A percentile compares a stretch with the other conserved stretches of the same genome.
These are phyloP conservation scores for Telmatochromis brichardi DNA, from an alignment of 2,113 vertebrate species.

Conservation along the genomic window DNA sequence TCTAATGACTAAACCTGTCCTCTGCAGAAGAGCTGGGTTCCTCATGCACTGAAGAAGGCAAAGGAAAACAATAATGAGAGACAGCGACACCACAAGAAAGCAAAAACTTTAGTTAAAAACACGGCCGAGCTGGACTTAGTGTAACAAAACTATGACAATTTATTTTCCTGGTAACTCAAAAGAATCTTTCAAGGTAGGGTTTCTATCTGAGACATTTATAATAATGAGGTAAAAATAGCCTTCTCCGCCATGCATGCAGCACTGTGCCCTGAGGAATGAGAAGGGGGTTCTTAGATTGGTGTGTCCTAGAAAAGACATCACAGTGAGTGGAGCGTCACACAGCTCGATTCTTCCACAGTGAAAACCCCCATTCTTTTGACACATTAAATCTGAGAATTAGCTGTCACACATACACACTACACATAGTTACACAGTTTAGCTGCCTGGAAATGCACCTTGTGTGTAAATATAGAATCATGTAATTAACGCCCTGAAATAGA, in stretches of 20 bases:
- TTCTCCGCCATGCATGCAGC: neutral
- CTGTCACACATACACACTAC: neutral
- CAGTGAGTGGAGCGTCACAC: neutral
- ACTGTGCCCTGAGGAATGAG: constrained; percentile 16
- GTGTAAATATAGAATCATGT: neutral
- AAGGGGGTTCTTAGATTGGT: constrained; percentile 25
- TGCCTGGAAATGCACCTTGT: neutral
- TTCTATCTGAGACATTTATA: constrained; percentile 29
- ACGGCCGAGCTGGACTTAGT: neutral
- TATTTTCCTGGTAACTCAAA: neutral
- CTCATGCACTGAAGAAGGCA: constrained; percentile 67
- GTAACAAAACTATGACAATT: neutral
- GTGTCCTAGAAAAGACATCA: constrained; percentile 49
- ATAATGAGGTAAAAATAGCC: constrained; percentile 46
- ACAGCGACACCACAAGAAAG: neutral
- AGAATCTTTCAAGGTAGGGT: neutral
- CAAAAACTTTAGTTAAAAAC: neutral
- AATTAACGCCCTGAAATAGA: neutral
- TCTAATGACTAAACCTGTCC: constrained; percentile 60
- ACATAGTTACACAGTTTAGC: neutral
- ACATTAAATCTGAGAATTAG: neutral
- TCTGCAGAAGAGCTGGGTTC: constrained; percentile 62
- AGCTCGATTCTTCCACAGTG: neutral
- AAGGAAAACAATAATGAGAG: neutral
- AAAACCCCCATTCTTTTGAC: neutral